Base-by-base conservation (phyloP, 1,140 invertebrate species). In the Orussus abietinus region DNA sequence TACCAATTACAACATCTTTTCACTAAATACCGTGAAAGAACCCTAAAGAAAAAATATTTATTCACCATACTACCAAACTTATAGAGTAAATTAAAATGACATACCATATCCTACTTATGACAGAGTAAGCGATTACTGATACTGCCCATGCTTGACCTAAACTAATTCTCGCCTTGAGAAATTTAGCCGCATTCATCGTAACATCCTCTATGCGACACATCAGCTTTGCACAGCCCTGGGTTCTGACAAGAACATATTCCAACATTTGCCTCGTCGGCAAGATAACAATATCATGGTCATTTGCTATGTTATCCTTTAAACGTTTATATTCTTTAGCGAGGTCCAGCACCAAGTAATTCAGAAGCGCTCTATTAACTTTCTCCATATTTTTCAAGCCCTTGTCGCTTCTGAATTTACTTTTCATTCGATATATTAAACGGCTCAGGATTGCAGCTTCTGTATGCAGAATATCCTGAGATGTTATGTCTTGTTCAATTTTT, bases 221-320 rank as follows among this genome's bases (percentile, higher is more conserved):
- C 4, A 82, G 53, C 49, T 79, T 79, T 1, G 72, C 65, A 57
- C 80, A 79, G 12, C 77, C 64, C 48, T 80, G 73, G 4, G 75
- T 67, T 53, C 73, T 73, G 5, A 78, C 43, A 21, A 82, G 59
- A 30, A 80, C 44, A 65, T 73, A 82, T 55, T 82, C 55, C 3
- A 81, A 39, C 72, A 78, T 78, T 63, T 81, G 79, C 45, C 59
- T 69, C 7, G 76, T 76, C n/a, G 79, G 79, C 21, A 78, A 59
- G 47, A 62, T 71, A 11, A 58, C 15, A 22, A 59, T 42, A 2
- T 53, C 42, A 10, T 55, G 38, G 18, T 58, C 45, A 22, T 61
- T 59, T 55, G 75, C 66, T 10, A 74, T 44, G 18, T 49, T 55
- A 34, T 71, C 62, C 42, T 71, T 74, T 9, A 77, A 50, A 42